A percentile compares a stretch with the other conserved stretches of the same genome.
These are phyloP conservation scores for Leptura quadrifasciata DNA, from an alignment of 2,888 invertebrate species.

Conservation along the genomic window DNA sequence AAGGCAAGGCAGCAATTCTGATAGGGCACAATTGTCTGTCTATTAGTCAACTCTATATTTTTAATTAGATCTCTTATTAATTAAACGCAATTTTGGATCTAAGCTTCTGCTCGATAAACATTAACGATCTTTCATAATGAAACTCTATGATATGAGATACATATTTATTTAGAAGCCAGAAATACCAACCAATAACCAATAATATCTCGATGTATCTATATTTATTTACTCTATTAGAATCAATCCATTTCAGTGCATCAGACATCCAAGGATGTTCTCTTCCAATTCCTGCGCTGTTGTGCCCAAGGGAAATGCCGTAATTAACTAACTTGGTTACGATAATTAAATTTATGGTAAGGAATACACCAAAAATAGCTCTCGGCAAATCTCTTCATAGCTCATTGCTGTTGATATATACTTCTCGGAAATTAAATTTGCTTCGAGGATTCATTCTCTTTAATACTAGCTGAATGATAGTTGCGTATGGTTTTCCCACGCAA, in stretches of 20 bases:
- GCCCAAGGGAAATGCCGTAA: slow-evolving; percentile 54
- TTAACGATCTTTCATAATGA: too few relatives aligned
- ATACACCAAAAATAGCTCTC: slow-evolving; percentile 69
- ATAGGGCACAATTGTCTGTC: too few relatives aligned
- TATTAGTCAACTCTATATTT: too few relatives aligned
- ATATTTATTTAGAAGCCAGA: background rate
- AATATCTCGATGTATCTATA: slow-evolving; percentile 16
- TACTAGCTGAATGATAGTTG: slow-evolving; percentile 27
- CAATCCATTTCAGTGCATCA: slow-evolving; percentile 33
- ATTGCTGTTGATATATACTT: slow-evolving; percentile 63
- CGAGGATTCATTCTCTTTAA: slow-evolving; percentile 15
- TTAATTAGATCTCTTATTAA: too few relatives aligned
- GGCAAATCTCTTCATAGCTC: slow-evolving; percentile 59
- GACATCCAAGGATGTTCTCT: slow-evolving; percentile 37
- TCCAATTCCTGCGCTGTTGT: slow-evolving; percentile 29
- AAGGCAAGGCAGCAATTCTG: too few relatives aligned
- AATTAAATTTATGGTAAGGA: slow-evolving; percentile 71
- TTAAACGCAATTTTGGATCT: too few relatives aligned
- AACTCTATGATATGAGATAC: background rate
- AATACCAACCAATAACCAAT: background rate
- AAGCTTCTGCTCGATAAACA: too few relatives aligned
- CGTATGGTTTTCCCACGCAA: slow-evolving; percentile 34
- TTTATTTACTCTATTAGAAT: slow-evolving; percentile 32
- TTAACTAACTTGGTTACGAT: slow-evolving; percentile 70
- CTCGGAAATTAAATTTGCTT: slow-evolving; percentile 64